Conservation (phyloP, 2,113 vertebrate species). For the Lepus europaeus region DNA sequence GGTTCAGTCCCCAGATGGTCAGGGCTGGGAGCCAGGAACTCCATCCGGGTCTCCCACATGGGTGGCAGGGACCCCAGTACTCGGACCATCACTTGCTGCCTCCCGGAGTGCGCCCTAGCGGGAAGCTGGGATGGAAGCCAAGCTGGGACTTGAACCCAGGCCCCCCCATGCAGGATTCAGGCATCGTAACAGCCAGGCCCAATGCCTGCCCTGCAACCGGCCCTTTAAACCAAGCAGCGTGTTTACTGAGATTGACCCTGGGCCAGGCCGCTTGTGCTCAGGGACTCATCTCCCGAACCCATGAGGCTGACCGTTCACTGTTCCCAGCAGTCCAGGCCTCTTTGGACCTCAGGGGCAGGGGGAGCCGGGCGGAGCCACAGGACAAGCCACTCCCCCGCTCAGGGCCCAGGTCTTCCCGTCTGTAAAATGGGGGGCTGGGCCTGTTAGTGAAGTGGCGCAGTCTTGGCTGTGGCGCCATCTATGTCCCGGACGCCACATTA, state of each 20-base stretch:
- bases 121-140: no score
- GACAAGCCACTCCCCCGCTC: background rate
- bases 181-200: no score
- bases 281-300: background rate
- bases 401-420: background rate
- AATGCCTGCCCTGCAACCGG: background rate
- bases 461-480: no score
- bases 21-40: no score
- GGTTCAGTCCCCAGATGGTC: no score
- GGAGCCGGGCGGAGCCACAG: background rate
- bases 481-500: no score
- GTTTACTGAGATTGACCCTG: rapidly evolving
- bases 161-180: no score
- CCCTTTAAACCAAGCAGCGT: background rate
- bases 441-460: no score
- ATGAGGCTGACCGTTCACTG: background rate
- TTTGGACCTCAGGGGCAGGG: background rate
- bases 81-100: no score
- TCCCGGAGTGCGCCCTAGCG: no score
- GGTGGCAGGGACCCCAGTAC: no score
- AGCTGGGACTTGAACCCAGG: background rate
- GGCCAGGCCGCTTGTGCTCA: background rate
- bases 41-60: no score
- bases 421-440: background rate
- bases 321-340: background rate